Evolutionary conservation across 2,888 invertebrate species (phyloP), one percentile per base, ranked within the genome.

Genomic region (Blomia tropicalis): DNA sequence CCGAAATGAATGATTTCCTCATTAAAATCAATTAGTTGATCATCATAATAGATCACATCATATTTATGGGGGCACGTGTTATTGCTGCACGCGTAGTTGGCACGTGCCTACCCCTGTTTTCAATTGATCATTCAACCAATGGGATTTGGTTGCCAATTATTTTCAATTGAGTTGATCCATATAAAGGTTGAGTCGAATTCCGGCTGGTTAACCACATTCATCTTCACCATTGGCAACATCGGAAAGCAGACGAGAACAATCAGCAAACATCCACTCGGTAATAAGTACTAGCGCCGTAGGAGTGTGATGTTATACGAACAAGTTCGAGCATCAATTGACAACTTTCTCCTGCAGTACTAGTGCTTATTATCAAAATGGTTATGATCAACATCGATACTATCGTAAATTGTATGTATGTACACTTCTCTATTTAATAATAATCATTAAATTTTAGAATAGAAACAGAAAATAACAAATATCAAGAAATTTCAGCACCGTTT

Each of bases 261-360:
- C n/a, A n/a, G n/a, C n/a, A n/a, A n/a, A 19, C n/a, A 19, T 11
- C 7, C n/a, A 29, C 27, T 58, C 67, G 63, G 66, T 66, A 60
- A 66, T 68, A 68, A 68, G 68, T 67, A 68, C 68, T 67, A 68
- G 67, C 67, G 68, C 68, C 67, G 68, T 67, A 68, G 68, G 68
- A 67, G 68, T 67, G 59, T 56, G 29, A 30, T 54, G 5, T 25
- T 7, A 19, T 47, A 5, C 47, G 17, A 11, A 4, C 5, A 47
- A 5, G 25, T 54, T 17, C 4, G 54, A 7, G 22, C n/a, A 7
- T n/a, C 22, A 31, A 27, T 19, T 58, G 32, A 25, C n/a, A 41
- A 41, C 19, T 25, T 7, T 67, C 68, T 66, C 67, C 68, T 68
- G 68, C 68, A 67, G 68, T 65, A 66, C 66, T 67, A 65, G 67